These are phyloP conservation scores for Naso thynnoides DNA, from an alignment of 2,797 vertebrate genomes.

Conservation along the genomic window DNA sequence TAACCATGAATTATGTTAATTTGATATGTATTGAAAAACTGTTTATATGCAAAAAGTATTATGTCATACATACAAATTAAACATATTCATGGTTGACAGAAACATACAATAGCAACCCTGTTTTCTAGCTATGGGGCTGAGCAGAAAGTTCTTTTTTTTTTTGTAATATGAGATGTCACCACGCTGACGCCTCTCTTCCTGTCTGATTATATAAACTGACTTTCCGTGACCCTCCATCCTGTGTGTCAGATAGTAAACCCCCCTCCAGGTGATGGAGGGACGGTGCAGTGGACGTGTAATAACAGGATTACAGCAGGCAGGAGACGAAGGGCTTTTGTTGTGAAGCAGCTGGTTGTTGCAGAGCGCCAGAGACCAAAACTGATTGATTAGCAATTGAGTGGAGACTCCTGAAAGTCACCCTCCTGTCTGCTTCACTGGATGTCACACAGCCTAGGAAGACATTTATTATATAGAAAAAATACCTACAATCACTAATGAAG, in stretches of 20 bases:
- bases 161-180: too few relatives aligned
- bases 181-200: background rate
- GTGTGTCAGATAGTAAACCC: slow-evolving; percentile 1
- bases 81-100: too few relatives aligned
- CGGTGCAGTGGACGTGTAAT: slow-evolving; percentile 21
- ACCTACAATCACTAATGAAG: too few relatives aligned
- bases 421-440: slow-evolving; percentile 7
- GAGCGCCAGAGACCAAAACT: slow-evolving; percentile 20
- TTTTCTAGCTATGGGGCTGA: too few relatives aligned
- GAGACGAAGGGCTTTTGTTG: slow-evolving; percentile 2
- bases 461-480: background rate
- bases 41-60: too few relatives aligned
- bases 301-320: slow-evolving; percentile 54
- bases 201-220: background rate
- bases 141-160: background rate
- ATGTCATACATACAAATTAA: too few relatives aligned
- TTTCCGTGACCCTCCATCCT: slow-evolving; percentile 20
- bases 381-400: slow-evolving; percentile 35
- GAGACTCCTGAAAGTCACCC: slow-evolving; percentile 45
- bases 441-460: background rate
- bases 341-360: background rate
- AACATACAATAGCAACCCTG: too few relatives aligned
- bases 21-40: too few relatives aligned
- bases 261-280: slow-evolving; percentile 1
- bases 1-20: too few relatives aligned